phyloP scores from a whole-genome alignment of 2,113 vertebrate species.

The Spheniscus mendiculus region DNA sequence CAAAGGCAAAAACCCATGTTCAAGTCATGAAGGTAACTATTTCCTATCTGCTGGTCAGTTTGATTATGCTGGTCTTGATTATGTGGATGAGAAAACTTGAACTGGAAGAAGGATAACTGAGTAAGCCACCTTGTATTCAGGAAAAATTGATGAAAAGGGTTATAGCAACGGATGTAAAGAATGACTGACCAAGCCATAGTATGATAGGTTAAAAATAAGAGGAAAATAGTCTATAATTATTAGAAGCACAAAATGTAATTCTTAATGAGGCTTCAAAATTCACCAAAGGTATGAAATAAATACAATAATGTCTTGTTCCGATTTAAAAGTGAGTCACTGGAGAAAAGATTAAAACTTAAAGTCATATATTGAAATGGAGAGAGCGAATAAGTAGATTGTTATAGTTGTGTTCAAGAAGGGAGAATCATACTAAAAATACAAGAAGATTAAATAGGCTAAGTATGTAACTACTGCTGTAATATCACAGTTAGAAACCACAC shows the following conservation, averaged over 20 bases:
- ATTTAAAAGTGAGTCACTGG: background rate
- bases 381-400: background rate
- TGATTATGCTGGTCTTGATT: background rate
- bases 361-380: background rate
- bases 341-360: conserved; percentile 3
- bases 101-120: background rate
- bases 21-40: background rate
- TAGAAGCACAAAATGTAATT: background rate
- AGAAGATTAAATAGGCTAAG: background rate
- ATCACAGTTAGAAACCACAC: background rate
- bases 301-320: background rate
- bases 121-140: background rate
- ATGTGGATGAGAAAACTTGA: background rate
- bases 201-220: background rate
- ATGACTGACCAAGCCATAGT: background rate
- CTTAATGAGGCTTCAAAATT: background rate
- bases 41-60: background rate
- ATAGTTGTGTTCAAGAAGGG: background rate
- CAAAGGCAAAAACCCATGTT: background rate
- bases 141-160: background rate
- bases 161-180: background rate
- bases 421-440: background rate
- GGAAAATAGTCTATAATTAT: background rate
- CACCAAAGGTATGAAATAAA: background rate
- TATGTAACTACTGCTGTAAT: background rate